Evolutionary conservation across 2,888 invertebrate genomes (phyloP), one percentile per base, ranked within the genome.

Genomic region (Sisyra nigra): DNA sequence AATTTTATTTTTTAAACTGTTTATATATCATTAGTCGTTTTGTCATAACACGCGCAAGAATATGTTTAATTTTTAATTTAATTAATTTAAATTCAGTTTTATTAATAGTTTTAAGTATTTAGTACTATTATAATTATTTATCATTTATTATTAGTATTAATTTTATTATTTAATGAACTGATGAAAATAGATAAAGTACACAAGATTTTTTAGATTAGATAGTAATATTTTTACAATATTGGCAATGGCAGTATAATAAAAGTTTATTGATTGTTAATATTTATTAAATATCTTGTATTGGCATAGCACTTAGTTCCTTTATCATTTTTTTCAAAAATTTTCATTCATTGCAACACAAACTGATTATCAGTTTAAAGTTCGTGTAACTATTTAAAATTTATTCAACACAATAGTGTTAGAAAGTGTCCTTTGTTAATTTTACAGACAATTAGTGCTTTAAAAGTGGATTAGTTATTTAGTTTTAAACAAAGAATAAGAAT

Each of bases 241-340:
- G 43, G 43, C 43, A 43, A 43, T 43, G 43, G 43, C 43, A 43
- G 43, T 43, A 43, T 38, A 33, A 38, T 34, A 37, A 43, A 37
- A 38, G 33, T 42, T 42, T 19, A 35, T 42, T 42, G 42, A 42
- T 42, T 42, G 42, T 42, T 42, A 37, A 19, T 37, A 37, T 37
- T 37, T 37, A 15, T 37, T 37, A 15, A 14, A 14, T 33, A 34
- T 42, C 24, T 18, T 35, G 35, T 42, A 31, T 40, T 40, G 40
- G 40, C 40, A 31, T 31, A 40, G 40, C 40, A 40, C 40, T 40
- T 40, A 24, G 8, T 34, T 34, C 15, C 14, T 7, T 34, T 8
- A 34, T 34, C 15, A n/a, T 8, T 34, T n/a, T 34, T 34, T 2
- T n/a, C 8, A 34, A 14, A 34, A 34, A 3, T 11, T 14, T 14